Percentiles rank a stretch among this genome's conserved stretches.
Conservation (phyloP, 2,113 vertebrate genomes). For the Colinus virginianus region DNA sequence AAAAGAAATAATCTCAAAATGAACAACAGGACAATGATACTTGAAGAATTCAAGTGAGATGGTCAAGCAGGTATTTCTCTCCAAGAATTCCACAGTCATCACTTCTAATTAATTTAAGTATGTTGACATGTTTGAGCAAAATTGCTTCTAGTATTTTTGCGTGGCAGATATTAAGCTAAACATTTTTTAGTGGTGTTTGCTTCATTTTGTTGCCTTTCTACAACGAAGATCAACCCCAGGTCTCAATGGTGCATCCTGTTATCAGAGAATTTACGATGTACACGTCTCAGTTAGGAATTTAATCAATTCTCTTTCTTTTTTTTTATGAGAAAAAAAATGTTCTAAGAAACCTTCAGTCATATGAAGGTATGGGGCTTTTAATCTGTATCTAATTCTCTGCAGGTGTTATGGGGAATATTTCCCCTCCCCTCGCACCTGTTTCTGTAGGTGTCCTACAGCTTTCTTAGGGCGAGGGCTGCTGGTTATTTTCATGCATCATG, state of each 20-base stretch:
- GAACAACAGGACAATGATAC: neutral
- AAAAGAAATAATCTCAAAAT: neutral
- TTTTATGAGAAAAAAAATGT: neutral
- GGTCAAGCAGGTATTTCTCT: slow-evolving; percentile 28
- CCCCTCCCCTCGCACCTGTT: neutral
- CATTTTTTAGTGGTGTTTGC: slow-evolving; percentile 40
- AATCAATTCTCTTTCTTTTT: neutral
- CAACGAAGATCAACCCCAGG: slow-evolving; percentile 49
- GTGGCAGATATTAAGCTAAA: slow-evolving; percentile 50
- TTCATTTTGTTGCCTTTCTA: slow-evolving; percentile 27
- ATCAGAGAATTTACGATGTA: neutral
- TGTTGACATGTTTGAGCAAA: slow-evolving; percentile 6
- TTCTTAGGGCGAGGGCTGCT: neutral
- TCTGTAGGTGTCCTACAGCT: neutral
- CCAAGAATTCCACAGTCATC: slow-evolving; percentile 32
- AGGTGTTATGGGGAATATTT: neutral
- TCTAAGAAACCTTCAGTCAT: neutral
- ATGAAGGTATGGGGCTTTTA: neutral
- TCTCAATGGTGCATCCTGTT: slow-evolving; percentile 39
- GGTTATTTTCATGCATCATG: neutral
- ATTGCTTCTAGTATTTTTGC: slow-evolving; percentile 63
- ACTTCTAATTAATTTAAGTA: slow-evolving; percentile 62
- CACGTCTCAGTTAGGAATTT: neutral
- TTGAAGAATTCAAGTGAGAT: slow-evolving; percentile 2
- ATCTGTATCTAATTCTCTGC: neutral